Conservation (phyloP, 1,140 invertebrate genomes). For the Chelonus insularis region DNA sequence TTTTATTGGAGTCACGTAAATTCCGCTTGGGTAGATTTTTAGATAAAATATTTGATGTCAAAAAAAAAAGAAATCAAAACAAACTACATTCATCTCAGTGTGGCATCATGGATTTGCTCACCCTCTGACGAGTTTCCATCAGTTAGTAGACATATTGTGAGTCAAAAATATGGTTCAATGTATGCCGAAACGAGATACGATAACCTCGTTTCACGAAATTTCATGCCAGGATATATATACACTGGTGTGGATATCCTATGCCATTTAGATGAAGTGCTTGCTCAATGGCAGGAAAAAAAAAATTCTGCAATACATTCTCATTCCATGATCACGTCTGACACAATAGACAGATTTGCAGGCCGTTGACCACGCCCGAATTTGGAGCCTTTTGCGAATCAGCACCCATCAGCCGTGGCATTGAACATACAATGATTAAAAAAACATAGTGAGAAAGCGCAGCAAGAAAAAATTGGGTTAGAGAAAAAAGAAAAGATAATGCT, state of each 20-base stretch:
- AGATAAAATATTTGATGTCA: neutral
- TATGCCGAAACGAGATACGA: neutral
- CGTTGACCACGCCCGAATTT: slow-evolving; percentile 29
- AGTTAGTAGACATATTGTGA: neutral
- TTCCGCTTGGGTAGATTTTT: neutral
- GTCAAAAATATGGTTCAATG: neutral
- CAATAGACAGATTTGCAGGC: slow-evolving; percentile 19
- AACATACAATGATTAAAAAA: slow-evolving; percentile 13
- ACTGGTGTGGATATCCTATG: neutral
- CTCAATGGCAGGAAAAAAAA: neutral
- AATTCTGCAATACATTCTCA: slow-evolving; percentile 4
- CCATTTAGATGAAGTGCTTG: slow-evolving; percentile 23
- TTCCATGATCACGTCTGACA: slow-evolving; percentile 6
- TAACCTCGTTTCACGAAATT: neutral
- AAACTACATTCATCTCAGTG: neutral
- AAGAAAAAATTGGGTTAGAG: neutral
- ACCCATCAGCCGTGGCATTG: slow-evolving; percentile 22
- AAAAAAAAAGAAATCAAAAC: neutral
- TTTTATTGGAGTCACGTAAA: neutral
- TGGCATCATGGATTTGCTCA: neutral
- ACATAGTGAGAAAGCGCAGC: neutral
- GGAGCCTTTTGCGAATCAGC: slow-evolving; percentile 30
- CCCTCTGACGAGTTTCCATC: neutral
- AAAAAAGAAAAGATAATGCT: slow-evolving; percentile 1
- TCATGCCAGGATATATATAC: neutral